Evolutionary conservation across 30 jellyfish, hydroid and myxozoan species (phyloP).

Genomic region (Catostylus mosaicus): DNA sequence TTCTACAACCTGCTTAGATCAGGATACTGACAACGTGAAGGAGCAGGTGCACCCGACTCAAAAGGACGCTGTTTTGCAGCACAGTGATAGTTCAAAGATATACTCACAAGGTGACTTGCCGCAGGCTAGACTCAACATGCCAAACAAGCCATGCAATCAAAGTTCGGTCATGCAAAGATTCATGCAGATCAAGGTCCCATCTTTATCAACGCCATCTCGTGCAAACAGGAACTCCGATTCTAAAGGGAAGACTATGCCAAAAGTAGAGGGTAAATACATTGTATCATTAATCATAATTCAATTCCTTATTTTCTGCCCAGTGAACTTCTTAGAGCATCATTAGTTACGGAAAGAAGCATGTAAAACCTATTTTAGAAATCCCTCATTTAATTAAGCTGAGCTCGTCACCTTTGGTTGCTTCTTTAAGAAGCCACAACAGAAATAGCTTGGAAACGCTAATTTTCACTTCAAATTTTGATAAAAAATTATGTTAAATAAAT

Average conservation of each 20-base stretch:
- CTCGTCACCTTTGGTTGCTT: no score
- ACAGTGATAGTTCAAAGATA: background rate
- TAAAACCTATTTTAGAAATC: no score
- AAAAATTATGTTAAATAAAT: no score
- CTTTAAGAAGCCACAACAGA: no score
- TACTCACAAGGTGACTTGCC: background rate
- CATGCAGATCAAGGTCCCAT: constrained; percentile 1
- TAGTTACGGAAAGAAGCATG: no score
- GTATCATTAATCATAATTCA: no score
- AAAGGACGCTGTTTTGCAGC: background rate
- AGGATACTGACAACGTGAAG: background rate
- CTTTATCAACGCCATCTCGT: background rate
- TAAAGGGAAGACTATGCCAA: no score
- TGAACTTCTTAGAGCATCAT: no score
- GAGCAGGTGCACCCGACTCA: constrained; percentile 1
- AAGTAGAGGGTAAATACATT: background rate
- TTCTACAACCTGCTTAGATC: constrained; percentile 1
- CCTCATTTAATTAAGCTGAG: no score
- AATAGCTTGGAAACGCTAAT: no score
- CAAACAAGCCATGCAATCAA: background rate
- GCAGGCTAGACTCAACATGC: constrained; percentile 8
- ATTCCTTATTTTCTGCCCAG: no score
- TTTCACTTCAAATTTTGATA: no score
- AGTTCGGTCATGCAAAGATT: constrained; percentile 4
- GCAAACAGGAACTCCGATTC: background rate